phyloP scores from a whole-genome alignment of 2,888 invertebrate genomes.

The Drosophila colorata region DNA sequence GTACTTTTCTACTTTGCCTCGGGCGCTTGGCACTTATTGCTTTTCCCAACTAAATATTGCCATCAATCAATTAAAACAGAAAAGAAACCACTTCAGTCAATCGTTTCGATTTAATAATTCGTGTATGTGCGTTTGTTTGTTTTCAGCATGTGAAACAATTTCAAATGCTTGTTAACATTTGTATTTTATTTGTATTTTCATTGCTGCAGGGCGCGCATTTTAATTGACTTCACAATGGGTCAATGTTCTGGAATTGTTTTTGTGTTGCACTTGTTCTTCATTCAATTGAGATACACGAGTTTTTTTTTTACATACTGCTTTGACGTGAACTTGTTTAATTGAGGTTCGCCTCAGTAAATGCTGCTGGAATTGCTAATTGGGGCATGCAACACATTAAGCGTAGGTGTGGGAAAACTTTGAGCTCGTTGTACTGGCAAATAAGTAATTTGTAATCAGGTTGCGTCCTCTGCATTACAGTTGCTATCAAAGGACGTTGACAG shows the following conservation, averaged over 20 bases:
- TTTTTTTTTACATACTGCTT: slow-evolving; percentile 8
- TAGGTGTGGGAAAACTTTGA: slow-evolving; percentile 21
- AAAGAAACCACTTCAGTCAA: slow-evolving; percentile 45
- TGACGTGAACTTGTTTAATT: slow-evolving; percentile 28
- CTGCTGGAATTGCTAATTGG: slow-evolving; percentile 30
- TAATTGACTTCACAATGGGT: slow-evolving; percentile 63
- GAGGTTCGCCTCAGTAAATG: slow-evolving; percentile 34
- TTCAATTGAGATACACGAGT: slow-evolving; percentile 44
- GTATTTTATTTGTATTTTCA: too few species aligned
- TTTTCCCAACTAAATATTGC: slow-evolving; percentile 12
- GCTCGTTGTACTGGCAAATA: background rate
- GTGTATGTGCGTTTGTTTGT: slow-evolving; percentile 2
- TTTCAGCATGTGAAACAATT: slow-evolving; percentile 20
- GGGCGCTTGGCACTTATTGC: slow-evolving; percentile 27
- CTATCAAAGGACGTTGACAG: background rate
- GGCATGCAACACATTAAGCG: slow-evolving; percentile 19
- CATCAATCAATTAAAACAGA: slow-evolving; percentile 65
- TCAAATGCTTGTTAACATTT: slow-evolving; percentile 28
- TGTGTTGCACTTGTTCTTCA: slow-evolving; percentile 18
- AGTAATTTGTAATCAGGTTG: slow-evolving; percentile 12
- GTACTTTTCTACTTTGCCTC: slow-evolving; percentile 15
- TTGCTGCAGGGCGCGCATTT: slow-evolving; percentile 42
- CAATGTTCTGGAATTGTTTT: slow-evolving; percentile 47
- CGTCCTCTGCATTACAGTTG: slow-evolving; percentile 1
- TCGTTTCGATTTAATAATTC: slow-evolving; percentile 59